Percentiles rank a stretch among this genome's conserved stretches.
phyloP scores from a whole-genome alignment of 2,888 invertebrate genomes.

The Teleiodes luculella region DNA sequence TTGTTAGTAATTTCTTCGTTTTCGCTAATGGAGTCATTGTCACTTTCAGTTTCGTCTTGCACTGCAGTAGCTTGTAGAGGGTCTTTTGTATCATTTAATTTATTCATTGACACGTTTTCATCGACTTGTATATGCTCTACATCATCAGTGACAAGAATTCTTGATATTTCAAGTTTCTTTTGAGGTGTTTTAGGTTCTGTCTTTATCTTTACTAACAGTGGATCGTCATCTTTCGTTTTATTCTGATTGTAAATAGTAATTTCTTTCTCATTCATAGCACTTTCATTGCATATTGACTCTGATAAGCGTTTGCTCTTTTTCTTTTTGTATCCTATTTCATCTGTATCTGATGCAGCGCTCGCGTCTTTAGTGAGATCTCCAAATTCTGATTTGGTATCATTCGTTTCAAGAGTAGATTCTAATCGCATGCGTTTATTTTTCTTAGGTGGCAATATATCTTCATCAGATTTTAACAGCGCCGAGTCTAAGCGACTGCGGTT shows the following conservation, averaged over 20 bases:
- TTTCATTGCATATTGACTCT: slow-evolving; percentile 40
- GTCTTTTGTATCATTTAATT: slow-evolving; percentile 45
- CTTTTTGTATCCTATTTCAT: slow-evolving; percentile 25
- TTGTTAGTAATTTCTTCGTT: slow-evolving; percentile 59
- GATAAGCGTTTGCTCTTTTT: slow-evolving; percentile 39
- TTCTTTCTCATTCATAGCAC: slow-evolving; percentile 52
- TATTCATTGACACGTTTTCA: slow-evolving; percentile 41
- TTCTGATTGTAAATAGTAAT: slow-evolving; percentile 45
- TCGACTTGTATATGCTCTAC: slow-evolving; percentile 48
- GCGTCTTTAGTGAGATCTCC: slow-evolving; percentile 15
- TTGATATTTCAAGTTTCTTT: slow-evolving; percentile 44
- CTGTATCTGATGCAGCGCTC: not conserved
- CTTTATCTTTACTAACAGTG: slow-evolving; percentile 48
- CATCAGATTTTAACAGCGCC: slow-evolving; percentile 44
- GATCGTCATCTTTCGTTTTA: slow-evolving; percentile 41
- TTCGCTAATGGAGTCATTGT: slow-evolving; percentile 44
- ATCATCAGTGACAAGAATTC: slow-evolving; percentile 43
- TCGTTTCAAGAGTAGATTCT: slow-evolving; percentile 46
- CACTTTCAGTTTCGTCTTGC: slow-evolving; percentile 25
- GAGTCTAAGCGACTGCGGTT: slow-evolving; percentile 45
- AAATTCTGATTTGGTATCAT: slow-evolving; percentile 14
- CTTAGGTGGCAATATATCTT: slow-evolving; percentile 39
- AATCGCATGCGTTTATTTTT: slow-evolving; percentile 52
- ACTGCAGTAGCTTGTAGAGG: slow-evolving; percentile 46
- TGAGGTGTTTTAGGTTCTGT: slow-evolving; percentile 55